Evolutionary conservation across 2,797 vertebrate species (phyloP), one percentile per base, ranked within the genome.

Genomic region (Sebastes cheni): DNA sequence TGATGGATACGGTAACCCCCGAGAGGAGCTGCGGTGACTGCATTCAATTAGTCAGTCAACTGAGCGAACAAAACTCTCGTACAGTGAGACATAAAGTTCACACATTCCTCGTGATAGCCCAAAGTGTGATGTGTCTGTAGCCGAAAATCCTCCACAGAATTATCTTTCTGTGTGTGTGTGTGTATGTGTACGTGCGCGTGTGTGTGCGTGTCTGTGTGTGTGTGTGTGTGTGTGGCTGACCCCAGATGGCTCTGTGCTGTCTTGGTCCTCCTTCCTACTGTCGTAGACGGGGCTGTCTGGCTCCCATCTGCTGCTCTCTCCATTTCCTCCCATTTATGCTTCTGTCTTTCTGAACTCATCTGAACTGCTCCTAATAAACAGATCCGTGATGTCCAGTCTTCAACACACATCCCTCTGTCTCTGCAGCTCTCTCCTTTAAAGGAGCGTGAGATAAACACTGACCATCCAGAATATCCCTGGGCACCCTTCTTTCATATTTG

Each of bases 221-320:
- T 50, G 75, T 69, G 60, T 59, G 61, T 46, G 23, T 62, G 60
- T 67, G 54, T 58, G 46, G 29, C 55, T 42, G 66, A 65, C 56
- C 36, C 79, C 91, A 94, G 91, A 92, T 89, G 92, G 76, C 54
- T 67, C 56, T 22, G 10, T 60, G 75, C 67, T 64, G 64, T 75
- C 59, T 8, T 32, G 34, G 69, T 59, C 60, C 75, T 73, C 34
- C 54, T 71, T 39, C 73, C 66, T 72, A 62, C 84, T 83, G 81
- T 85, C 72, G 42, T 46, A 54, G 67, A n/a, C 58, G 14, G 25
- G 13, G 2, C 60, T 78, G 65, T 83, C 85, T 88, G 89, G 80
- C 50, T 86, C 71, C 87, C 91, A 90, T 93, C 90, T 89, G 88
- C 67, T 85, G 34, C 42, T 67, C 65, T 29, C 54, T 72, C 39